Conservation (phyloP, 2,888 invertebrate genomes). For the Leptopilina drosophilae region DNA sequence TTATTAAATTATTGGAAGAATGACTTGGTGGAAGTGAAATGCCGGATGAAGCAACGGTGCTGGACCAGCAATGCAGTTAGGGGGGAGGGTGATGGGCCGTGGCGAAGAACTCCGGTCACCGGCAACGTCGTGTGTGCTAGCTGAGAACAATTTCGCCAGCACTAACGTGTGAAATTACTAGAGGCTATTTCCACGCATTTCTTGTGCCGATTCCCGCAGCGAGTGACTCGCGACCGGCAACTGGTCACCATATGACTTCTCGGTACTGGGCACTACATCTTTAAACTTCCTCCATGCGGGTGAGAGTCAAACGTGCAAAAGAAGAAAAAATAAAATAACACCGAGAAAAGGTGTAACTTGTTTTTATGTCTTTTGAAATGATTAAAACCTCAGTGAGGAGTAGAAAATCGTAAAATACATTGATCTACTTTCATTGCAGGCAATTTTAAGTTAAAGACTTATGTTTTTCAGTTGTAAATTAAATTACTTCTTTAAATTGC, state of each 20-base stretch:
- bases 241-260: slow-evolving; percentile 51
- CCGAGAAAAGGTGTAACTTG: slow-evolving; percentile 33
- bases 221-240: slow-evolving; percentile 47
- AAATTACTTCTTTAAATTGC: too few species aligned
- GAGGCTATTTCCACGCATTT: slow-evolving; percentile 66
- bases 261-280: slow-evolving; percentile 49
- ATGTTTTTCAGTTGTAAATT: too few species aligned
- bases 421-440: not conserved
- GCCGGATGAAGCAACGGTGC: slow-evolving; percentile 29
- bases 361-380: slow-evolving; percentile 25
- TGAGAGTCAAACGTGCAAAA: slow-evolving; percentile 32
- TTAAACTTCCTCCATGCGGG: slow-evolving; percentile 26
- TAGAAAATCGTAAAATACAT: slow-evolving; percentile 29
- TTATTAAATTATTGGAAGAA: slow-evolving; percentile 18
- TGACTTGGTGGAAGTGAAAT: slow-evolving; percentile 24
- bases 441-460: too few species aligned
- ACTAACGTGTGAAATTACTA: slow-evolving; percentile 69
- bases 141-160: slow-evolving; percentile 61
- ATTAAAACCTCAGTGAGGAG: slow-evolving; percentile 12
- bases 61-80: slow-evolving; percentile 26
- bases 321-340: slow-evolving; percentile 11
- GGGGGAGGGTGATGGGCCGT: slow-evolving; percentile 27
- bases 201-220: slow-evolving; percentile 53
- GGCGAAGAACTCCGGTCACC: slow-evolving; percentile 43
- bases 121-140: slow-evolving; percentile 36